phyloP scores from a whole-genome alignment of 2,888 invertebrate species.

The Tetanocera ferruginea region DNA sequence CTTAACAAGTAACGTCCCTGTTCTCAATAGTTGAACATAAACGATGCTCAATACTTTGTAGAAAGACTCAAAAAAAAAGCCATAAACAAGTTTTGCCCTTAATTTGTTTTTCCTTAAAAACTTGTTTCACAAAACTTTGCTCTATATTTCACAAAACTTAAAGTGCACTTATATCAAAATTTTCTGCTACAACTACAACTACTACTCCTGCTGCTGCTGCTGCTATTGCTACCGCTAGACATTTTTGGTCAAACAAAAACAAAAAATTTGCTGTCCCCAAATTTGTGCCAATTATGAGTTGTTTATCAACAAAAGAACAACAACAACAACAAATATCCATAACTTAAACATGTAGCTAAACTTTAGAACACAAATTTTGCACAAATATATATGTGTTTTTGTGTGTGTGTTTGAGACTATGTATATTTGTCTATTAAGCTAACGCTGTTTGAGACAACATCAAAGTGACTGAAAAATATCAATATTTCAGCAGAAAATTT shows the following conservation, averaged over 20 bases:
- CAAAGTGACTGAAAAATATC: too few relatives aligned
- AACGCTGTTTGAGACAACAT: too few relatives aligned
- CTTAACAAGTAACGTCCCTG: too few relatives aligned
- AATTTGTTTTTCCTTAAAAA: too few relatives aligned
- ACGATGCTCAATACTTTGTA: too few relatives aligned
- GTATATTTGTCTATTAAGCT: background rate
- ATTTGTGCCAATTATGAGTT: conserved; percentile 20
- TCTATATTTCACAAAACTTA: too few relatives aligned
- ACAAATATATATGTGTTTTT: background rate
- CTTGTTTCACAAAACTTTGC: too few relatives aligned
- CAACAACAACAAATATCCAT: background rate
- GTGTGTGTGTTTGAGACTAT: background rate
- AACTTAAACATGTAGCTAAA: background rate
- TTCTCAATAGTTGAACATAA: too few relatives aligned
- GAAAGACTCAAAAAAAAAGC: too few relatives aligned
- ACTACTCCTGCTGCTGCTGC: background rate
- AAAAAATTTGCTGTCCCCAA: background rate
- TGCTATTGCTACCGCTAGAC: background rate
- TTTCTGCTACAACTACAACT: background rate
- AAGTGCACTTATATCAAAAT: background rate
- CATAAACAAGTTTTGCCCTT: too few relatives aligned
- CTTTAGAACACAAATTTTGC: background rate
- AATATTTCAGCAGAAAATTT: background rate
- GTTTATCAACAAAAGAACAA: background rate
- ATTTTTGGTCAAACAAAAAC: background rate